Base-by-base conservation (phyloP, 2,888 invertebrate genomes). In the Amphipoea lucens region DNA sequence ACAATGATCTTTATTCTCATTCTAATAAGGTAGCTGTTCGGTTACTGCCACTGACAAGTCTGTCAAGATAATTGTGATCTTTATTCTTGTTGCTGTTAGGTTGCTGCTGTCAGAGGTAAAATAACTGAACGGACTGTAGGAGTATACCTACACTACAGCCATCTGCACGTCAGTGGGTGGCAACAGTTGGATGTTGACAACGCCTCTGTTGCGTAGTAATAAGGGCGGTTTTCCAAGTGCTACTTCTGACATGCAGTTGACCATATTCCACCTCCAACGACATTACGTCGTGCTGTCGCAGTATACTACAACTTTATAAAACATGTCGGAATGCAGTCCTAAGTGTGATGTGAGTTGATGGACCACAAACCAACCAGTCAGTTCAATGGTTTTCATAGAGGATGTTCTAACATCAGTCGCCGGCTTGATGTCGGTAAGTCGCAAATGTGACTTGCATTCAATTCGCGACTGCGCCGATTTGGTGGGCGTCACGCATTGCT, bases 211-310 rank as follows among this genome's bases (percentile, higher is more conserved):
- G 12, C 11, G 7, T 45, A 17, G 2, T 74, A 45, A 36, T 60
- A 76, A 45, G 9, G 36, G 75, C 17, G 45, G n/a, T 76, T 76
- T 76, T 48, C 23, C 6, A 17, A 48, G 14, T 36, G 14, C 17
- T 48, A 68, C 23, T 36, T 2, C 23, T 17, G 69, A 67, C 4
- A 74, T 51, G 36, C 51, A 7, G 48, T 51, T 51, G 36, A 51
- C 29, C 51, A 4, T 69, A 36, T 11, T 29, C 20, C 48, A 20
- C 20, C 20, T 29, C 29, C 20, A 69, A 36, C 20, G 29, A 12
- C 11, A 48, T 69, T 48, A 48, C 29, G 7, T 36, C 20, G 4
- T 51, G 20, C 48, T 51, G 7, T 36, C 51, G 36, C 36, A 36
- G 23, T 14, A 36, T 36, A 40, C 40, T 20, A 51, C 29, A 14